Evolutionary conservation across 2,113 vertebrate genomes (phyloP).

Genomic region (Bolborhynchus lineola): DNA sequence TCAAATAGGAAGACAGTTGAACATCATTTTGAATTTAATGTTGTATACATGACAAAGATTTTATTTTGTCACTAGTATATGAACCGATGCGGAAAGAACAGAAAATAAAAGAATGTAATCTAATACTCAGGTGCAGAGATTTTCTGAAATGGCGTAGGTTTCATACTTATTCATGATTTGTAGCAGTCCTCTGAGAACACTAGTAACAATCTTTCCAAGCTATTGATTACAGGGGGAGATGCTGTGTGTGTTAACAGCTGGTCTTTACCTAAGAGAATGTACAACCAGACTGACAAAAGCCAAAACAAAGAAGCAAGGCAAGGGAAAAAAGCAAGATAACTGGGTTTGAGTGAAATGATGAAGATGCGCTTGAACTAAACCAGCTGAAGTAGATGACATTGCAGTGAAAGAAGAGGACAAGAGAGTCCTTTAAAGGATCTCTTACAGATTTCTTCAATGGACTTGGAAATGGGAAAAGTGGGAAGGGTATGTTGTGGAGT

Average conservation of each 20-base stretch:
- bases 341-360: slow-evolving; percentile 54
- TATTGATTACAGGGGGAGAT: slow-evolving; percentile 76
- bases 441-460: not conserved
- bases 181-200: slow-evolving; percentile 70
- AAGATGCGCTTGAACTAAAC: slow-evolving; percentile 59
- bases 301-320: not conserved
- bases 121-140: slow-evolving; percentile 39
- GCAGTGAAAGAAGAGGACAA: not conserved
- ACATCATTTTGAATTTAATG: not conserved
- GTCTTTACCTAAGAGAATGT: slow-evolving; percentile 49
- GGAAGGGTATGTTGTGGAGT: not conserved
- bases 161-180: slow-evolving; percentile 75
- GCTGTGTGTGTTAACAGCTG: slow-evolving; percentile 78
- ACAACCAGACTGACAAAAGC: slow-evolving; percentile 57
- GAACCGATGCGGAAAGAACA: not conserved
- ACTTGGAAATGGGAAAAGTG: not conserved
- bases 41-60: not conserved
- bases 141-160: slow-evolving; percentile 48
- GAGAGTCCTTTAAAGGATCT: not conserved
- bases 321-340: not conserved
- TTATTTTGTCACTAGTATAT: slow-evolving; percentile 59
- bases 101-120: slow-evolving; percentile 48
- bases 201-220: slow-evolving; percentile 78
- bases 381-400: slow-evolving; percentile 44
- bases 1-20: not conserved